These are phyloP conservation scores for Palythoa grandiflora DNA, from an alignment of 92 coral and sea anemone species.

Conservation along the genomic window DNA sequence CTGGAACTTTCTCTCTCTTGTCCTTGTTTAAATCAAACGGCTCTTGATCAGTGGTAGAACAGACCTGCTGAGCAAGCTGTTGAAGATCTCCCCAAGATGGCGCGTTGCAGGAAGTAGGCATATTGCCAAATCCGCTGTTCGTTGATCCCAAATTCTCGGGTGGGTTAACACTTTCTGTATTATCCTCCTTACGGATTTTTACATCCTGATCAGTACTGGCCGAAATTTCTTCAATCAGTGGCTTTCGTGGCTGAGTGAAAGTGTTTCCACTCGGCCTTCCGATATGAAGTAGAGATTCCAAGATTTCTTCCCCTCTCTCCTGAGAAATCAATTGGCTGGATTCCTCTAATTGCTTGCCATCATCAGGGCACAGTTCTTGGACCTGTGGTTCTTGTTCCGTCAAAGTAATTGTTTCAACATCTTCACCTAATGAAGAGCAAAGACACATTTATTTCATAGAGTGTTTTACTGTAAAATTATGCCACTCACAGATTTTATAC, in stretches of 20 bases:
- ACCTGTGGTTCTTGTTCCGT: constrained; percentile 33
- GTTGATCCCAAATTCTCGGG: not conserved
- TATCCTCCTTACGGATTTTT: not conserved
- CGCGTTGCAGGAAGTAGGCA: not conserved
- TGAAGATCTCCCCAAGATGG: constrained; percentile 72
- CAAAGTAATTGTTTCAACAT: constrained; percentile 83
- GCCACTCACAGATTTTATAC: too few species aligned
- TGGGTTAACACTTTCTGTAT: not conserved
- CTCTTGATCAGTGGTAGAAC: constrained; percentile 86
- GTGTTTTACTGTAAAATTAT: too few species aligned
- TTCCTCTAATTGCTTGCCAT: not conserved
- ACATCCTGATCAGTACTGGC: not conserved
- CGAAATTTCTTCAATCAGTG: constrained; percentile 63
- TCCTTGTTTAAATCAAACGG: constrained; percentile 81
- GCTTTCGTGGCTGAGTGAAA: constrained; percentile 37
- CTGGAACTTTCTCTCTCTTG: constrained; percentile 51
- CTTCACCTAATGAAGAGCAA: constrained; percentile 62
- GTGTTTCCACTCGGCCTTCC: constrained; percentile 8
- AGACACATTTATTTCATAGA: not conserved
- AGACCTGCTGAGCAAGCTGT: constrained; percentile 83
- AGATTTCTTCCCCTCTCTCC: constrained; percentile 8
- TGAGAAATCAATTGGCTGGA: not conserved
- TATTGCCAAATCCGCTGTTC: not conserved
- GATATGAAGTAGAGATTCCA: constrained; percentile 22
- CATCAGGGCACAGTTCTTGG: not conserved